Percentiles rank a stretch among this genome's conserved stretches.
Conservation (phyloP, 2,888 invertebrate species). For the Acronicta aceris region DNA sequence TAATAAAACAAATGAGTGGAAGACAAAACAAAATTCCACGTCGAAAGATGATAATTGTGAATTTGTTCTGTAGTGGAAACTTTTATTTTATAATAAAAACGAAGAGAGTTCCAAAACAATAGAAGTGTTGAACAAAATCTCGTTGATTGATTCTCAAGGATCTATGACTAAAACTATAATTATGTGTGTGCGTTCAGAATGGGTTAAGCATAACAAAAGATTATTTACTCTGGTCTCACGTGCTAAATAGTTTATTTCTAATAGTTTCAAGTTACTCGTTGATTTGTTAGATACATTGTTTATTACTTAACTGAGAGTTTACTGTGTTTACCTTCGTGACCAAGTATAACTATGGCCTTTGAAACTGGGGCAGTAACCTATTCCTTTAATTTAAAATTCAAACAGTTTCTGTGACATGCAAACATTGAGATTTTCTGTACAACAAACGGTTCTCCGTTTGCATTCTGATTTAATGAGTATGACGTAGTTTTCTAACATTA, state of each 20-base stretch:
- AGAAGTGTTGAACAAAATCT: constrained; percentile 19
- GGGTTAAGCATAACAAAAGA: constrained; percentile 29
- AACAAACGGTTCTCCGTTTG: constrained; percentile 58
- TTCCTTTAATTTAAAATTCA: constrained; percentile 74
- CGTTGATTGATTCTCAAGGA: constrained; percentile 29
- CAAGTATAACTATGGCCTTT: constrained; percentile 64
- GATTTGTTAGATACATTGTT: constrained; percentile 38
- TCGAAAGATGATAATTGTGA: constrained; percentile 4
- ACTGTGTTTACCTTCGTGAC: constrained; percentile 57
- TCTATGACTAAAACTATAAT: constrained; percentile 16
- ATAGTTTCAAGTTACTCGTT: constrained; percentile 21
- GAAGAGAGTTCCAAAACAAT: constrained; percentile 23
- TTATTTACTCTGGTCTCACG: constrained; percentile 36
- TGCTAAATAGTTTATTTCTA: constrained; percentile 32
- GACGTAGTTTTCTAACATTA: constrained; percentile 16
- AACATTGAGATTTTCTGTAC: constrained; percentile 57
- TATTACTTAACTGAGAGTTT: constrained; percentile 41
- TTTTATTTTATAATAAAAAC: constrained; percentile 14
- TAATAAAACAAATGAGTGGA: constrained; percentile 21
- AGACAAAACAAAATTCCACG: constrained; percentile 24
- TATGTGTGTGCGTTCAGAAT: constrained; percentile 30
- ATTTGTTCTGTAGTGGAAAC: constrained; percentile 7
- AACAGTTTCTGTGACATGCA: constrained; percentile 62
- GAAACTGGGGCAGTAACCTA: constrained; percentile 72
- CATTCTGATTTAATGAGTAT: constrained; percentile 46